These are phyloP conservation scores for Ranitomeya variabilis DNA, from an alignment of 2,113 vertebrate species.

Conservation along the genomic window DNA sequence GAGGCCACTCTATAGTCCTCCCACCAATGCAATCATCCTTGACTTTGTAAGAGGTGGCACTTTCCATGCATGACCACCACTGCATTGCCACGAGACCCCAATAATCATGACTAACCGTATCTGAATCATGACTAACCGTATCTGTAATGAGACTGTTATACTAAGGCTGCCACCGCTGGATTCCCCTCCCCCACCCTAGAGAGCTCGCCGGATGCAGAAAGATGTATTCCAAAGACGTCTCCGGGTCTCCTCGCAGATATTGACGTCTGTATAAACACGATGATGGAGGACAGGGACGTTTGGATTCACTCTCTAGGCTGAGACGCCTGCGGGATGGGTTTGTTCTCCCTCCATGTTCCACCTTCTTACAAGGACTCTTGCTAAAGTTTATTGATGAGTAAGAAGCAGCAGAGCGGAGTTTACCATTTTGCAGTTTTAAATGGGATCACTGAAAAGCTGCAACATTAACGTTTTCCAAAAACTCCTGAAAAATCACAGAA, in stretches of 20 bases:
- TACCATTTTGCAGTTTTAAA: not conserved
- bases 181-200: slow-evolving; percentile 6
- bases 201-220: slow-evolving; percentile 1
- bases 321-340: not conserved
- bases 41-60: too few species aligned
- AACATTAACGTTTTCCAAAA: too few species aligned
- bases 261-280: slow-evolving; percentile 49
- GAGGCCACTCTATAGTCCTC: too few species aligned
- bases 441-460: not conserved
- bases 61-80: too few species aligned
- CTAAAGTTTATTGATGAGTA: not conserved
- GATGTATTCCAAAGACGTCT: slow-evolving; percentile 39
- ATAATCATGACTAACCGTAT: too few species aligned
- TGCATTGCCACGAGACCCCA: too few species aligned
- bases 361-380: not conserved
- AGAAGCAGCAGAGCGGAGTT: not conserved
- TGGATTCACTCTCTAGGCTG: not conserved
- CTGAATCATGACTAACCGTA: too few species aligned
- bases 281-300: slow-evolving; percentile 42
- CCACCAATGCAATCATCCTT: too few species aligned
- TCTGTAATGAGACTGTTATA: not conserved
- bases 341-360: not conserved
- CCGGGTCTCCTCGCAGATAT: slow-evolving; percentile 26
- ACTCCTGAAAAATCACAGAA: too few species aligned
- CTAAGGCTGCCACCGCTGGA: not conserved